Conservation (phyloP, 1,140 invertebrate genomes). For the Hypsibius dujardini region DNA sequence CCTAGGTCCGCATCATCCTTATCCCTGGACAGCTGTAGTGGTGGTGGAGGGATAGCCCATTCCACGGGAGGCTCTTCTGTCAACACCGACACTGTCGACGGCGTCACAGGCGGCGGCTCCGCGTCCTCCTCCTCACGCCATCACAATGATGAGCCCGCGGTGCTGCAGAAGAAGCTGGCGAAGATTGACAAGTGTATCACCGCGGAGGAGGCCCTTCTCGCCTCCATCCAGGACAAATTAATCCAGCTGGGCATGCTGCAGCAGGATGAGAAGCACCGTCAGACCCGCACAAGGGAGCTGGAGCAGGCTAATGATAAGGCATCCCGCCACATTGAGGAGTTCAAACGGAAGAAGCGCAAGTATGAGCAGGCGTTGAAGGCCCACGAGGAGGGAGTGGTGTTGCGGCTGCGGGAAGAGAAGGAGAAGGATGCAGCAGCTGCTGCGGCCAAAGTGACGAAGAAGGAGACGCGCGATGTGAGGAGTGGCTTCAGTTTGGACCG, state of each 20-base stretch:
- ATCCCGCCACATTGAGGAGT: constrained; percentile 1
- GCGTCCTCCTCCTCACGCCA: background rate
- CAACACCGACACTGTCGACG: too few species aligned
- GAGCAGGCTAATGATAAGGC: constrained; percentile 3
- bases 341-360: background rate
- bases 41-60: too few species aligned
- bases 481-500: background rate
- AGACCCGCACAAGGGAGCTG: background rate
- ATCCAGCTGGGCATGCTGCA: constrained; percentile 8
- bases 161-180: constrained; percentile 1
- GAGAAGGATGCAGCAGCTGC: background rate
- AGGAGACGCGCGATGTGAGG: background rate
- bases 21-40: too few species aligned
- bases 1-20: too few species aligned
- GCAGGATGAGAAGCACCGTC: background rate
- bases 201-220: background rate
- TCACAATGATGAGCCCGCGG: background rate
- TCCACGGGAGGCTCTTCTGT: too few species aligned
- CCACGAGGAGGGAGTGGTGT: background rate
- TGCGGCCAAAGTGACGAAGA: background rate
- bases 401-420: background rate
- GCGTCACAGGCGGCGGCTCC: background rate
- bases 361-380: background rate
- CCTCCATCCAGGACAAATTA: background rate
- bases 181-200: constrained; percentile 6